These are phyloP conservation scores for Solenopsis fugax DNA, from an alignment of 1,140 invertebrate species.

Conservation along the genomic window DNA sequence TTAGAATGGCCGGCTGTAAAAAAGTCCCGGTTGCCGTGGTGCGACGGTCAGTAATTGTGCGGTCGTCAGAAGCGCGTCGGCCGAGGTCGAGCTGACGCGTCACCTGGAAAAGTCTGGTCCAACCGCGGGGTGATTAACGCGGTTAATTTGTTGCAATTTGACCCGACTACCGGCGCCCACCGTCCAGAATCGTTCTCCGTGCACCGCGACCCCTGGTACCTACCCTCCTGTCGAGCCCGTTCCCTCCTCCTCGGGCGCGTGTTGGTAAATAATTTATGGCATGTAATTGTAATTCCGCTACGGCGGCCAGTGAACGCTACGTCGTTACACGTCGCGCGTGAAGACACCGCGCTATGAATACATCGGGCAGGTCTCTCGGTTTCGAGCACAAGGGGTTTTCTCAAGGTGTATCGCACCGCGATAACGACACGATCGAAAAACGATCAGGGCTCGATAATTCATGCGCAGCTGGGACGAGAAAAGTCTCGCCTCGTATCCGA, in stretches of 20 bases:
- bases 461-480: constrained; percentile 13
- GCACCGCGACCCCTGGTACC: background rate
- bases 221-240: background rate
- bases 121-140: constrained; percentile 72
- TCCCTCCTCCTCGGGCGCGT: constrained; percentile 8
- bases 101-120: constrained; percentile 72
- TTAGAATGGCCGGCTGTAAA: constrained; percentile 62
- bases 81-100: background rate
- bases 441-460: constrained; percentile 20
- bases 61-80: constrained; percentile 12
- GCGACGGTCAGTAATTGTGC: constrained; percentile 64
- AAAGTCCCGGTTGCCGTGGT: constrained; percentile 22
- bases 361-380: background rate
- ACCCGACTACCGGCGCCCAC: constrained; percentile 64
- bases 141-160: constrained; percentile 79
- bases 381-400: background rate
- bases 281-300: constrained; percentile 70
- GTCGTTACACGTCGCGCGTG: constrained; percentile 17
- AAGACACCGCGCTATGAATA: constrained; percentile 50
- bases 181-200: constrained; percentile 52
- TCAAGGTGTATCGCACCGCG: background rate
- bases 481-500: background rate
- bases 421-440: constrained; percentile 31
- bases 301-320: constrained; percentile 31
- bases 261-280: constrained; percentile 75